These are phyloP conservation scores for Oryctolagus cuniculus DNA, from an alignment of 2,113 vertebrate species.

Conservation along the genomic window DNA sequence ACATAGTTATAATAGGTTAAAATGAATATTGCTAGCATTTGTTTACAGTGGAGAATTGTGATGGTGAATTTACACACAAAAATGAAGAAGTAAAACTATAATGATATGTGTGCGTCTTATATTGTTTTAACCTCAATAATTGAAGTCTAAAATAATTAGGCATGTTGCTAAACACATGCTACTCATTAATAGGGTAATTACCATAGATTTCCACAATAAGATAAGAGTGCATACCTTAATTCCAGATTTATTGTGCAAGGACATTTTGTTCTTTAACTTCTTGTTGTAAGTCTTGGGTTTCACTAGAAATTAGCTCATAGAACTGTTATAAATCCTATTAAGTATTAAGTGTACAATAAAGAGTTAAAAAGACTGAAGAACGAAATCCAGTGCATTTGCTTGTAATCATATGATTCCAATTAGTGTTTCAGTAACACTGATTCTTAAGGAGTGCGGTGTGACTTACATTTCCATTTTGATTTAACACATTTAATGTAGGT, in stretches of 20 bases:
- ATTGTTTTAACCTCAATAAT: conserved; percentile 64
- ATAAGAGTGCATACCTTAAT: conserved; percentile 36
- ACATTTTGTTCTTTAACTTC: conserved; percentile 2
- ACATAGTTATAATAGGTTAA: background rate
- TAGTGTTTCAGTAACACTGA: conserved; percentile 51
- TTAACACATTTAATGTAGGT: conserved; percentile 70
- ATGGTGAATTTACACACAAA: background rate
- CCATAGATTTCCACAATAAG: conserved; percentile 62
- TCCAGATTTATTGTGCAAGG: background rate
- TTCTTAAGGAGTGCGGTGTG: conserved; percentile 10
- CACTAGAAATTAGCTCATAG: background rate
- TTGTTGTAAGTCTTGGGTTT: background rate
- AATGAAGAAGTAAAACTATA: conserved; percentile 22
- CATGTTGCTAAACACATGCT: conserved; percentile 65
- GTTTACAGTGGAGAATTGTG: background rate
- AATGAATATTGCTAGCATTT: background rate
- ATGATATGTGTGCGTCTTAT: background rate
- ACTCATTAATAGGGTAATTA: conserved; percentile 69
- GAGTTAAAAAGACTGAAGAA: conserved; percentile 61
- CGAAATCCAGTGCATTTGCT: background rate
- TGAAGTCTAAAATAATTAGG: conserved; percentile 70
- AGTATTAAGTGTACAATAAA: background rate
- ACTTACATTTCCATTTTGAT: conserved; percentile 74
- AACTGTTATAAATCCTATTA: background rate
- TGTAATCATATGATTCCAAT: conserved; percentile 25